phyloP scores from a whole-genome alignment of 1,140 invertebrate genomes.

The Sipha flava region DNA sequence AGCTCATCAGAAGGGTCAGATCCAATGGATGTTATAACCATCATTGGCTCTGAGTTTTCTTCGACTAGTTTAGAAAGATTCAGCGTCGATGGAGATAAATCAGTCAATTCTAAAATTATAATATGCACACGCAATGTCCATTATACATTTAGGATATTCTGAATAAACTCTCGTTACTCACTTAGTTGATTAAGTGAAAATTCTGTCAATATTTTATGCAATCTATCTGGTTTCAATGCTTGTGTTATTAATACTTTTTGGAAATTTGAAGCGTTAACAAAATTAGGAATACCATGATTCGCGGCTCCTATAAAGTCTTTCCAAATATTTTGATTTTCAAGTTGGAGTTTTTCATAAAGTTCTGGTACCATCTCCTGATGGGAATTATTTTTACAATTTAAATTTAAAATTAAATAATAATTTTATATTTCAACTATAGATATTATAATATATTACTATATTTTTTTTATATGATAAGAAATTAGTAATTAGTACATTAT shows the following conservation, averaged over 20 bases:
- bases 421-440: not conserved
- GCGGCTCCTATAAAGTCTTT: slow-evolving; percentile 51
- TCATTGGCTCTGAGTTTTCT: slow-evolving; percentile 59
- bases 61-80: slow-evolving; percentile 52
- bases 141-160: no score
- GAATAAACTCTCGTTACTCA: slow-evolving; percentile 40
- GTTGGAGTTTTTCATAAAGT: slow-evolving; percentile 53
- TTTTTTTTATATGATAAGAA: no score
- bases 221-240: slow-evolving; percentile 69
- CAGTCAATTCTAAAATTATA: slow-evolving; percentile 47
- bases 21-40: slow-evolving; percentile 66
- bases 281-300: slow-evolving; percentile 44
- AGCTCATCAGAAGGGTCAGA: slow-evolving; percentile 77
- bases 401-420: not conserved
- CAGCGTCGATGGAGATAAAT: slow-evolving; percentile 54
- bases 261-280: slow-evolving; percentile 59
- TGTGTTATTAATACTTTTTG: slow-evolving; percentile 76
- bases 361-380: slow-evolving; percentile 51
- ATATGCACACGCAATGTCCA: no score
- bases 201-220: slow-evolving; percentile 60
- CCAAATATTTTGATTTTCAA: slow-evolving; percentile 59
- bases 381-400: not conserved
- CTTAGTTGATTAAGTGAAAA: slow-evolving; percentile 64
- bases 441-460: no score
- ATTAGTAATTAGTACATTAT: no score